Evolutionary conservation across 2,113 vertebrate species (phyloP).

Genomic region (Protobothrops flavoviridis): DNA sequence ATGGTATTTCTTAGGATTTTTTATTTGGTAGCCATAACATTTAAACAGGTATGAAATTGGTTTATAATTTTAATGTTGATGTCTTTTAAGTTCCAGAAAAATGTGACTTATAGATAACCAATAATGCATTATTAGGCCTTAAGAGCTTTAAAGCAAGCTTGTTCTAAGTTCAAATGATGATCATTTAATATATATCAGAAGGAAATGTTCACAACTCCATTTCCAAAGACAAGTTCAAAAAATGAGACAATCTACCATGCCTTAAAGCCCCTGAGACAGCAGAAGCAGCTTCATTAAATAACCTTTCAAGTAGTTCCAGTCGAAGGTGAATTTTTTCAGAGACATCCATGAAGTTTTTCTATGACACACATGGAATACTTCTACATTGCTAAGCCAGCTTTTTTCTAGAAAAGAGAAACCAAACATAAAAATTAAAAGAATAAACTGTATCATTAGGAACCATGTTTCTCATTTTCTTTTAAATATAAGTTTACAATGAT

Average conservation of each 20-base stretch:
- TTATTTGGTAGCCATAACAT: background rate
- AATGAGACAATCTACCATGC: conserved; percentile 13
- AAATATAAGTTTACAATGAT: background rate
- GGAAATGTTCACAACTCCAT: background rate
- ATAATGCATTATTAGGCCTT: background rate
- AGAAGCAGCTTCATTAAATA: background rate
- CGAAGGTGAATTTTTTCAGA: conserved; percentile 30
- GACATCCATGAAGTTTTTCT: conserved; percentile 32
- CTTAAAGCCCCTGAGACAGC: conserved; percentile 30
- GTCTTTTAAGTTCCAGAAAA: background rate
- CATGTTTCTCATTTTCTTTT: background rate
- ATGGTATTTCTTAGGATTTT: background rate
- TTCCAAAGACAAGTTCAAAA: background rate
- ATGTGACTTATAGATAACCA: background rate
- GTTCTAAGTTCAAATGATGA: background rate
- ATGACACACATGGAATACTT: rapidly evolving
- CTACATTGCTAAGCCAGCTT: conserved; percentile 18
- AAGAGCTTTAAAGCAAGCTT: background rate
- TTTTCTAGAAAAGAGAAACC: conserved; percentile 60
- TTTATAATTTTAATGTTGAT: background rate
- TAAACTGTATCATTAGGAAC: background rate
- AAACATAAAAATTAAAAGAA: background rate
- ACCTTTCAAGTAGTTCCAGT: conserved; percentile 28
- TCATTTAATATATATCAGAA: background rate
- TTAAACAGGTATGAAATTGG: background rate